Percentiles rank a stretch among this genome's conserved stretches.
Evolutionary conservation across 2,888 invertebrate species (phyloP).

Genomic region (Carpatolechia fugitivella): DNA sequence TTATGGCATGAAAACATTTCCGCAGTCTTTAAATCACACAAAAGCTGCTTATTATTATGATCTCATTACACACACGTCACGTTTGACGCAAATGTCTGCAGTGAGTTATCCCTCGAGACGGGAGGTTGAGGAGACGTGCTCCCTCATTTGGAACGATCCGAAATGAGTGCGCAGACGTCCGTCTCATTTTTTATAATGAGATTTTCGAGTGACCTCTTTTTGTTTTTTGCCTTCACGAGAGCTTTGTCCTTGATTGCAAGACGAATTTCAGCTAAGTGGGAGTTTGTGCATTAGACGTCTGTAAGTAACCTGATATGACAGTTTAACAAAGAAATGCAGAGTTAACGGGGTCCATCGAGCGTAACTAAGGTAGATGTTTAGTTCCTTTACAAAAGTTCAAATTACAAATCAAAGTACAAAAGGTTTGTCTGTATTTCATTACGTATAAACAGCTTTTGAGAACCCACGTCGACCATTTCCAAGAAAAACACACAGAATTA

Average conservation of each 20-base stretch:
- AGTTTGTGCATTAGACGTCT: background rate
- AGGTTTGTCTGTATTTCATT: background rate
- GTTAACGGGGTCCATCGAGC: too few species aligned
- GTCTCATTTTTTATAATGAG: constrained; percentile 31
- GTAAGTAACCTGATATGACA: background rate
- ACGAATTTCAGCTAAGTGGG: constrained; percentile 8
- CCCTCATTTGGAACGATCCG: constrained; percentile 29
- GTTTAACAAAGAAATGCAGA: background rate
- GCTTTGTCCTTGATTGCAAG: constrained; percentile 15
- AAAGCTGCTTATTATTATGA: constrained; percentile 25
- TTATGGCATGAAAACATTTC: constrained; percentile 23
- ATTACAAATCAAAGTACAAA: background rate
- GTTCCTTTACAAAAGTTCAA: too few species aligned
- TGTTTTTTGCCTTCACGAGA: constrained; percentile 8
- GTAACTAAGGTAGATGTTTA: too few species aligned
- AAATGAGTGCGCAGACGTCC: constrained; percentile 22
- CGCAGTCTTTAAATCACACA: constrained; percentile 8
- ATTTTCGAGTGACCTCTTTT: constrained; percentile 30
- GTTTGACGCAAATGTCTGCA: constrained; percentile 34
- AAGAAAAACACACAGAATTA: background rate
- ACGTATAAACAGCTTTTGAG: background rate
- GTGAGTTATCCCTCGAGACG: constrained; percentile 20
- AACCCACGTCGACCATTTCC: background rate
- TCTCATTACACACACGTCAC: constrained; percentile 49
- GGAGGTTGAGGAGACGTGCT: constrained; percentile 18